Evolutionary conservation across 2,797 vertebrate genomes (phyloP).

Genomic region (Alfaro cultratus): DNA sequence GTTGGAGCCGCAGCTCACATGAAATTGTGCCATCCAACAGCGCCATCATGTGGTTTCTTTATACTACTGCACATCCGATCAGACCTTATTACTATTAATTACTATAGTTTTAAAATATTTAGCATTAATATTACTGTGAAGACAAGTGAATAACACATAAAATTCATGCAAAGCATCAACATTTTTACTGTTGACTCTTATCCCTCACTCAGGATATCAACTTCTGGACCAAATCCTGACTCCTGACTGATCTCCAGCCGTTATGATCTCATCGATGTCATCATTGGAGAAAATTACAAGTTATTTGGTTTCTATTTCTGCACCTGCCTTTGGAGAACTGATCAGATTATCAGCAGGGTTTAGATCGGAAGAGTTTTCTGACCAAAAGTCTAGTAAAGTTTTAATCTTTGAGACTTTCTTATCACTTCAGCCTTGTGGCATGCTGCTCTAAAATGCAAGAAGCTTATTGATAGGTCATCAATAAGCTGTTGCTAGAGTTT

Average conservation of each 20-base stretch:
- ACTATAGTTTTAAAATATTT: not conserved
- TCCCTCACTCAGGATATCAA: not conserved
- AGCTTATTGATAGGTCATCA: not conserved
- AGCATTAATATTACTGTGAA: not conserved
- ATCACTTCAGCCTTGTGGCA: not conserved
- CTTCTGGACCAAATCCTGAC: not conserved
- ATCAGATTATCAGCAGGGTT: not conserved
- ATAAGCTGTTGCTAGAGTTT: not conserved
- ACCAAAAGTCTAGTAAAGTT: not conserved
- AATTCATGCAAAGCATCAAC: not conserved
- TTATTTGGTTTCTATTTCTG: not conserved
- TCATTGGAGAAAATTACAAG: not conserved
- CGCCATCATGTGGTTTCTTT: conserved; percentile 29
- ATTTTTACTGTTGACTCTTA: not conserved
- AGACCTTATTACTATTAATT: not conserved
- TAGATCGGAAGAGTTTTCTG: not conserved
- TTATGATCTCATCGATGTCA: not conserved
- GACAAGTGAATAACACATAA: not conserved
- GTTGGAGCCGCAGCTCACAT: not conserved
- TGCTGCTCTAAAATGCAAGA: not conserved
- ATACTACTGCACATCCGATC: not conserved
- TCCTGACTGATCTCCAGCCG: not conserved
- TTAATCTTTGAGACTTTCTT: not conserved
- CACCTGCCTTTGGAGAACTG: not conserved
- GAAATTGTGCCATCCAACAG: conserved; percentile 28